Evolutionary conservation across 2,888 invertebrate species (phyloP), one percentile per base, ranked within the genome.

Genomic region (Andrena flavipes): DNA sequence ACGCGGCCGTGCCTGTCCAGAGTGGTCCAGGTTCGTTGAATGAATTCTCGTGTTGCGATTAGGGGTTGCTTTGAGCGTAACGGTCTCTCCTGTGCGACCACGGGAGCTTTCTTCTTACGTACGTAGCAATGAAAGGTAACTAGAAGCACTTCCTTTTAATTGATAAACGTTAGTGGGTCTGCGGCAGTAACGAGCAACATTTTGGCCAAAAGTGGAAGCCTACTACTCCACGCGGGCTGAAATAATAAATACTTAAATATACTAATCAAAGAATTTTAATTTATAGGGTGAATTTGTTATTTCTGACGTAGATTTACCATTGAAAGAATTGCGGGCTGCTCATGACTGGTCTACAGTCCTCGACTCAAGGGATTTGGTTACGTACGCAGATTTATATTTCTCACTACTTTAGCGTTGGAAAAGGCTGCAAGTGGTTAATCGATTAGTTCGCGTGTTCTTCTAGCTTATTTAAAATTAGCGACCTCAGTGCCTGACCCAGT

Each of bases 381-480:
- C 23, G 56, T 5, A 26, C 26, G 10, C 56, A 13, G 63, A 63
- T n/a, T 35, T 54, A 29, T 73, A 54, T 54, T 73, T 64, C 13
- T 29, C 13, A 63, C 33, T 72, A 35, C 5, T n/a, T 1, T 48
- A 42, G 42, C 42, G 42, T 62, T 48, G 20, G 30, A 23, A 62
- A 42, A 16, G 16, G 56, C 10, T 23, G 62, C 26, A 48, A 30
- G 6, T 23, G 8, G 16, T 20, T 62, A 48, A 33, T 71, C 71
- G 62, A 62, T 71, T 49, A 60, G 71, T 60, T 71, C 16, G 60
- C 60, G 48, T 48, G 70, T 48, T 42, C 60, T 0, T 20, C 13
- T 48, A 29, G 30, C 29, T 30, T 29, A 70, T 70, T 42, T 35
- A 62, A 62, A 48, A 62, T 71, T 8, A 63, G 35, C 62, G 48